Evolutionary conservation across 2,113 vertebrate genomes (phyloP).

Genomic region (Sigmodon hispidus): DNA sequence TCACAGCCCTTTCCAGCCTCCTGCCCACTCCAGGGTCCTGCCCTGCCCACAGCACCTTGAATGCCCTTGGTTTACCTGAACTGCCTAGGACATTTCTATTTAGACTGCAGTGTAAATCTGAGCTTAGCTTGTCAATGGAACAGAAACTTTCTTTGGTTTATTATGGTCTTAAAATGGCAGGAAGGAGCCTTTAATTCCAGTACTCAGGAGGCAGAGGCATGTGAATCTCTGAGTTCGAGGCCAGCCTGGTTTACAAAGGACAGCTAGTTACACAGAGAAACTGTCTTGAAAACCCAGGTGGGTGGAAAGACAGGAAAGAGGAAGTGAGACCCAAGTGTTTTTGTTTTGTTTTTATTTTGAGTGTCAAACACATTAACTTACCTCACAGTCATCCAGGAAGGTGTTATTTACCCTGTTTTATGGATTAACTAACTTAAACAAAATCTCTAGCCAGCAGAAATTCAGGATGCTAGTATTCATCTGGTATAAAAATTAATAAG

Average conservation of each 20-base stretch:
- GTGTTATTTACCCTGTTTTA: background rate
- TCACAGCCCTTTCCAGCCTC: background rate
- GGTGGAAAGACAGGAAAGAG: background rate
- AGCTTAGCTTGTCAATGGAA: background rate
- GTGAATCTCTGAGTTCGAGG: background rate
- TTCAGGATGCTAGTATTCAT: background rate
- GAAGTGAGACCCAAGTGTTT: background rate
- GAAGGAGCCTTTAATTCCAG: background rate
- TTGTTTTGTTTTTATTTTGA: background rate
- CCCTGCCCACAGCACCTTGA: background rate
- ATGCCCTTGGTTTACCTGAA: background rate
- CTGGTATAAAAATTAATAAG: constrained; percentile 23
- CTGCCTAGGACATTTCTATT: background rate
- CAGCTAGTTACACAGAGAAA: background rate
- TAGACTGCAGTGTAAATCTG: background rate
- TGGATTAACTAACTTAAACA: constrained; percentile 5
- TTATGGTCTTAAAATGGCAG: background rate
- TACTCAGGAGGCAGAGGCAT: background rate
- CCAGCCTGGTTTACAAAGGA: background rate
- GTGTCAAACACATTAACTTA: background rate
- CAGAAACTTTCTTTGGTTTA: background rate
- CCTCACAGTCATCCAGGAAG: background rate
- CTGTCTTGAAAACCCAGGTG: background rate
- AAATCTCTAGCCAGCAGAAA: constrained; percentile 1
- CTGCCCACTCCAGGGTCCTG: background rate